Conservation (phyloP, 1,140 invertebrate genomes). For the Olivierus martensii region DNA sequence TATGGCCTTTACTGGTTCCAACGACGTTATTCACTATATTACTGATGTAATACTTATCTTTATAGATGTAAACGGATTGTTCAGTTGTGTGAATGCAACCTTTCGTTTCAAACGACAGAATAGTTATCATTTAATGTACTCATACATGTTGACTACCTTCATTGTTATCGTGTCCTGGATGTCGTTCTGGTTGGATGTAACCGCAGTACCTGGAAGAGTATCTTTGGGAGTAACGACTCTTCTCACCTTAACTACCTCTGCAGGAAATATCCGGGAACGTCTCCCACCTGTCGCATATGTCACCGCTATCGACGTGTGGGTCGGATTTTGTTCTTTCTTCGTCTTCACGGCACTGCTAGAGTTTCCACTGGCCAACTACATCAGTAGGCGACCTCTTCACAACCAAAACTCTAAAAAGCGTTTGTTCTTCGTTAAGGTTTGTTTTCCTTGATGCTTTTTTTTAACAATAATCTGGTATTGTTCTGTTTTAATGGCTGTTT, state of each 20-base stretch:
- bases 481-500: too few species aligned
- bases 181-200: conserved; percentile 36
- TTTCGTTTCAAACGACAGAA: conserved; percentile 4
- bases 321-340: conserved; percentile 4
- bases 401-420: too few species aligned
- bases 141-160: conserved; percentile 68
- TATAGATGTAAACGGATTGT: conserved; percentile 9
- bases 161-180: conserved; percentile 42
- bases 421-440: too few species aligned
- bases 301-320: conserved; percentile 16
- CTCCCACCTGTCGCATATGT: conserved; percentile 25
- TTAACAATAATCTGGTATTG: too few species aligned
- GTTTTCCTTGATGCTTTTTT: too few species aligned
- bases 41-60: background rate
- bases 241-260: conserved; percentile 36
- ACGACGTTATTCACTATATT: too few species aligned
- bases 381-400: background rate
- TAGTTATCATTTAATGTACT: conserved; percentile 73
- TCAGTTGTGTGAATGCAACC: conserved; percentile 12
- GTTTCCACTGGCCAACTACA: conserved; percentile 2
- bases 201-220: conserved; percentile 32
- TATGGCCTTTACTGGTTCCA: background rate
- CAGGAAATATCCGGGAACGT: conserved; percentile 19
- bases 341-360: conserved; percentile 7
- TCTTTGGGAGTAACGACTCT: conserved; percentile 33